Evolutionary conservation across 53 echinoderm and acorn worm genomes (phyloP).

Genomic region (Echinometra lucunter): DNA sequence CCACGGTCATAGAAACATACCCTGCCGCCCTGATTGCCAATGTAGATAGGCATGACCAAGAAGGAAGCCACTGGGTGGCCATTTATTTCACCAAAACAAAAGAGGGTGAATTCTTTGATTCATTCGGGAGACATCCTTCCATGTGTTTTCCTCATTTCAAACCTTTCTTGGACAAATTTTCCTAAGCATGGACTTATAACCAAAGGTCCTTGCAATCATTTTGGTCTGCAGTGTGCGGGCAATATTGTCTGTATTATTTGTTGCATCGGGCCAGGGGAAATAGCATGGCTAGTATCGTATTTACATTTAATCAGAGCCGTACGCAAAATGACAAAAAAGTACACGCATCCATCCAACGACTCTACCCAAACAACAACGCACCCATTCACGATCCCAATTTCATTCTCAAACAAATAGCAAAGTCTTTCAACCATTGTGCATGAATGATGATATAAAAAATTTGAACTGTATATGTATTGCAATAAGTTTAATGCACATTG

Average conservation of each 20-base stretch:
- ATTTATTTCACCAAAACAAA: neutral
- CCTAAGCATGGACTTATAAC: neutral
- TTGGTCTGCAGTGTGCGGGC: constrained; percentile 47
- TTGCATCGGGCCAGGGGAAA: constrained; percentile 11
- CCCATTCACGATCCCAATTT: constrained; percentile 24
- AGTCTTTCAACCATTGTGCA: too few relatives aligned
- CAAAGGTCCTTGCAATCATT: neutral
- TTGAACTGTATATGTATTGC: too few relatives aligned
- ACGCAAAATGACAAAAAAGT: constrained; percentile 55
- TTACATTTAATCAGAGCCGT: neutral
- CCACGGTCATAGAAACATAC: neutral
- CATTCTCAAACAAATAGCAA: too few relatives aligned
- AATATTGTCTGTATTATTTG: constrained; percentile 54
- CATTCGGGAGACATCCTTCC: constrained; percentile 25
- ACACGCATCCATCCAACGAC: neutral
- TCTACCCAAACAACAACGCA: neutral
- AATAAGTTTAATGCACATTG: too few relatives aligned
- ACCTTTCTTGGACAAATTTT: neutral
- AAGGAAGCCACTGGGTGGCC: constrained; percentile 40
- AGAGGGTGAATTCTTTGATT: constrained; percentile 12
- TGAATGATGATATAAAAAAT: too few relatives aligned
- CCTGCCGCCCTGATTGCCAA: constrained; percentile 7
- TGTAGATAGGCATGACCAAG: constrained; percentile 15
- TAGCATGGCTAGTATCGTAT: constrained; percentile 39
- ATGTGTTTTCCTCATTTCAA: constrained; percentile 47